Percentiles rank a stretch among this genome's conserved stretches.
These are phyloP conservation scores for Scarus forsteni DNA, from an alignment of 2,797 vertebrate genomes.

Conservation along the genomic window DNA sequence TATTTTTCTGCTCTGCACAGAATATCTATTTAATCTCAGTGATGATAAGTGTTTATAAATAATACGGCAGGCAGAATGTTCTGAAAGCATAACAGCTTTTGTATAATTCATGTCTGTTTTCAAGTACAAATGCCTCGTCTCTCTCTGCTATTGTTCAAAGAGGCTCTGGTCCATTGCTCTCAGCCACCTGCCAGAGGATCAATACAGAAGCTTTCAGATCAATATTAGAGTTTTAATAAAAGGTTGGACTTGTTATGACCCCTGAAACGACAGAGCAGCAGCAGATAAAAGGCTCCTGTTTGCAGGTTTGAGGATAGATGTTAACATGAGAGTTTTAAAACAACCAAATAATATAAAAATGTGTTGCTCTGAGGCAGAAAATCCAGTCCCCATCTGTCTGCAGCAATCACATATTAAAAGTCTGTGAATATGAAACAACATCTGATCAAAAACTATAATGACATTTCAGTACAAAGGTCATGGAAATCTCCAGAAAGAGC, in stretches of 20 bases:
- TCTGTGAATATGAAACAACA: conserved; percentile 26
- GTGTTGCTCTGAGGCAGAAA: background rate
- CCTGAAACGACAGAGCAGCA: background rate
- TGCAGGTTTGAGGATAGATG: background rate
- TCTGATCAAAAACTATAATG: conserved; percentile 56
- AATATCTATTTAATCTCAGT: conserved; percentile 5
- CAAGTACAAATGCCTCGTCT: conserved; percentile 8
- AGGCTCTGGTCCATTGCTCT: conserved; percentile 20
- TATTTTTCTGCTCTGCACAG: background rate
- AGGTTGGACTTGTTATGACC: conserved; percentile 14
- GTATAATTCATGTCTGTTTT: background rate
- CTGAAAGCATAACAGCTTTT: background rate
- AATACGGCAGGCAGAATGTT: background rate
- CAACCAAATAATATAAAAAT: background rate
- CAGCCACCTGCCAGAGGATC: conserved; percentile 19
- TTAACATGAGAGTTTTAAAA: background rate
- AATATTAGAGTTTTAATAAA: conserved; percentile 18
- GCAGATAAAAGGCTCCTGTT: conserved; percentile 2
- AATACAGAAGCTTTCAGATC: conserved; percentile 18
- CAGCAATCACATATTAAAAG: conserved; percentile 5
- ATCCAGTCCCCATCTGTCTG: conserved; percentile 5
- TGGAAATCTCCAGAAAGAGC: conserved; percentile 31
- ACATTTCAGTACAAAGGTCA: conserved; percentile 63
- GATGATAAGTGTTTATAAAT: conserved; percentile 14
- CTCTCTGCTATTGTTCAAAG: conserved; percentile 29